Evolutionary conservation across 1,140 invertebrate genomes (phyloP).

Genomic region (Drosophila neocordata): DNA sequence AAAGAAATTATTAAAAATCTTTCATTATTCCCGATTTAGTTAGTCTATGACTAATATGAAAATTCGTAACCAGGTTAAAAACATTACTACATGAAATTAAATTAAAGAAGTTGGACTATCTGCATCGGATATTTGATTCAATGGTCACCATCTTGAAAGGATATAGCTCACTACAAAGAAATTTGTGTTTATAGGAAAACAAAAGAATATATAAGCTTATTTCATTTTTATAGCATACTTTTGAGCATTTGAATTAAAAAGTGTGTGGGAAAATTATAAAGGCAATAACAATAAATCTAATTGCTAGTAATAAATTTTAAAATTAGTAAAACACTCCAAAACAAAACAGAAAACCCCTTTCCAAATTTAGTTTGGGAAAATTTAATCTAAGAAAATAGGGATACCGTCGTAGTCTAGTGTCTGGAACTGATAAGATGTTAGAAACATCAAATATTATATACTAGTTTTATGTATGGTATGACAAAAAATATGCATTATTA

Average conservation of each 20-base stretch:
- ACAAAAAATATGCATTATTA: neutral
- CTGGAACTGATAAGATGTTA: neutral
- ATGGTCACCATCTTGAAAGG: no score
- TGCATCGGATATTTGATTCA: no score
- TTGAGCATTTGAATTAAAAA: neutral
- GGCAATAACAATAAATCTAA: constrained; percentile 1
- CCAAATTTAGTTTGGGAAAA: neutral
- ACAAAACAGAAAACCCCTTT: neutral
- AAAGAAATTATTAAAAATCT: no score
- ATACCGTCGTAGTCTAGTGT: neutral
- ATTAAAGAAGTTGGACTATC: no score
- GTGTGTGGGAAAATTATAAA: neutral
- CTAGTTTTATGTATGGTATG: neutral
- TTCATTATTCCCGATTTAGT: no score
- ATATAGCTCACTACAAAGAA: no score
- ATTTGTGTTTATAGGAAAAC: no score
- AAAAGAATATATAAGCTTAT: no score
- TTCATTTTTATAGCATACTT: neutral
- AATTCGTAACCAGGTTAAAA: no score
- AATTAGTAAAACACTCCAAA: neutral
- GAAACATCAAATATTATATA: neutral
- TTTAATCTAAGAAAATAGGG: neutral
- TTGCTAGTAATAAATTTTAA: neutral
- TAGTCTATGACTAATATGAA: no score
- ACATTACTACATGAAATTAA: no score